These are phyloP conservation scores for Coracopsis vasa DNA, from an alignment of 2,113 vertebrate species.

Conservation along the genomic window DNA sequence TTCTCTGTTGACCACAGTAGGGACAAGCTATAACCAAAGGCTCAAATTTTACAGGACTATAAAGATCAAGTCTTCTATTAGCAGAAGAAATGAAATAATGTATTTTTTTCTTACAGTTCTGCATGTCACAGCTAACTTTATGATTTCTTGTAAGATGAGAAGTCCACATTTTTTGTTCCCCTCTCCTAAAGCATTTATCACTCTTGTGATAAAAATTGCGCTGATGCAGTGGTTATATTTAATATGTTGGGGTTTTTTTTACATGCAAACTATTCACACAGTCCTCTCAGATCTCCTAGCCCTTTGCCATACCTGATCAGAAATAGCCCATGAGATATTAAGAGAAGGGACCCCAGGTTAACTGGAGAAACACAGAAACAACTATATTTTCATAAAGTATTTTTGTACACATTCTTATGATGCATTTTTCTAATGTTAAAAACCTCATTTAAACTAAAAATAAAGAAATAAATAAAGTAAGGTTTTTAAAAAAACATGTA, in stretches of 20 bases:
- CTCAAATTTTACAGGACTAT: background rate
- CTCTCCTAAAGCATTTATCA: background rate
- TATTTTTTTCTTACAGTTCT: background rate
- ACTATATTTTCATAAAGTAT: accelerated
- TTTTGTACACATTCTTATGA: background rate
- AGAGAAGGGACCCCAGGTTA: background rate
- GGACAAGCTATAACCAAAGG: background rate
- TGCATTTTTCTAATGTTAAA: background rate
- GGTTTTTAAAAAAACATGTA: background rate
- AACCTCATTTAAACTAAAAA: background rate
- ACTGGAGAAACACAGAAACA: background rate
- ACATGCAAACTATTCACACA: background rate
- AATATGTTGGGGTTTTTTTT: background rate
- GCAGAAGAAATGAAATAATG: slow-evolving; percentile 17
- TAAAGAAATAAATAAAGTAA: background rate
- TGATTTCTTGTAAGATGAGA: background rate
- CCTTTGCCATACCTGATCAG: background rate
- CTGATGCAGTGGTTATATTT: background rate
- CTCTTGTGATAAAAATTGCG: background rate
- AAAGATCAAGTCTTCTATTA: background rate
- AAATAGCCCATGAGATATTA: background rate
- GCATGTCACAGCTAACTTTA: background rate
- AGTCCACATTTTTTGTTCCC: background rate
- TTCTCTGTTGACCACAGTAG: background rate
- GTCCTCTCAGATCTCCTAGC: background rate